Conservation (phyloP, 2,888 invertebrate species). For the Hyposoter dolosus region DNA sequence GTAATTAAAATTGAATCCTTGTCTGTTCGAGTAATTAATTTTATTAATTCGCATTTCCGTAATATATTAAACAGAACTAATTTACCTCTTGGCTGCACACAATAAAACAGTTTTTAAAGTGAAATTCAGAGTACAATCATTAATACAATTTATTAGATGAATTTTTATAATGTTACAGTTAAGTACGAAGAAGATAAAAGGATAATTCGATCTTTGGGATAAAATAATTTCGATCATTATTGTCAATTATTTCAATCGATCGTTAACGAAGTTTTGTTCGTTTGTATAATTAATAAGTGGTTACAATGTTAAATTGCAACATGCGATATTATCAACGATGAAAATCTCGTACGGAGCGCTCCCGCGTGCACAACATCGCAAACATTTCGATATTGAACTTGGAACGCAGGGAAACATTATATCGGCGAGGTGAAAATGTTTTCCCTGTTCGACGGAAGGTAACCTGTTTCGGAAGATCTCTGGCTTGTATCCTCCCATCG, state of each 20-base stretch:
- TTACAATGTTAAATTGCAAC: background rate
- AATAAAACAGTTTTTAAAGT: background rate
- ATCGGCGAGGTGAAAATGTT: slow-evolving; percentile 49
- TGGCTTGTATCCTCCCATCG: slow-evolving; percentile 59
- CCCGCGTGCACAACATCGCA: slow-evolving; percentile 13
- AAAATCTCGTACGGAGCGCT: slow-evolving; percentile 14
- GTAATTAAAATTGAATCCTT: background rate
- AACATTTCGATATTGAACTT: slow-evolving; percentile 22
- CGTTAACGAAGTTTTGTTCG: background rate
- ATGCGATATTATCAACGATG: background rate
- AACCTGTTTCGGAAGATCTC: slow-evolving; percentile 64
- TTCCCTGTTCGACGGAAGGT: slow-evolving; percentile 77
- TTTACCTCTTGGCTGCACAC: background rate
- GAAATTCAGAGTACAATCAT: background rate
- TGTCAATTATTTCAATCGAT: background rate
- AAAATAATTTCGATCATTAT: background rate
- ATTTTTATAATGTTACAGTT: background rate
- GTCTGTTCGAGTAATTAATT: background rate
- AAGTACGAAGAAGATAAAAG: background rate
- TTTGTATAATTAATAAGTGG: background rate
- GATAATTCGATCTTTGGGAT: background rate
- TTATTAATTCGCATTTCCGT: background rate
- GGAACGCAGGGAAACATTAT: slow-evolving; percentile 17
- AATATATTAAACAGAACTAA: background rate
- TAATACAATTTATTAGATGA: background rate